A percentile compares a stretch with the other conserved stretches of the same genome.
These are phyloP conservation scores for Hartigia nigra DNA, from an alignment of 2,888 invertebrate species.

Conservation along the genomic window DNA sequence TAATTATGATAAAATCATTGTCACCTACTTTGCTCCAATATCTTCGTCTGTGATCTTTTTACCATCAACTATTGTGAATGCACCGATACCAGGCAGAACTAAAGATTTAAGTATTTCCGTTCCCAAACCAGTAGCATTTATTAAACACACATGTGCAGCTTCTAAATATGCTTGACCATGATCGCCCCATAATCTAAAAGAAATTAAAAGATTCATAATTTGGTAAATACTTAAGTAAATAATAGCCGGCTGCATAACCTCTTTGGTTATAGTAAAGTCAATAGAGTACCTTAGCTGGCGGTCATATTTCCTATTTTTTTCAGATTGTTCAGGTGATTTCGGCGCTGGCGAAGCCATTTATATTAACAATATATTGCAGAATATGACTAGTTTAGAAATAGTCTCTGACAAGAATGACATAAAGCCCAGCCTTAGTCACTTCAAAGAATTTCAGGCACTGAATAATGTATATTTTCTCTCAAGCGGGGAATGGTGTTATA, in stretches of 20 bases:
- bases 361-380: background rate
- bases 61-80: conserved; percentile 93
- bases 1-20: conserved; percentile 1
- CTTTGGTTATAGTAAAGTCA: background rate
- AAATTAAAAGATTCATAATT: background rate
- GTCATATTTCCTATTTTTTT: conserved; percentile 84
- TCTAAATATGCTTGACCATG: conserved; percentile 94
- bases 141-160: conserved; percentile 88
- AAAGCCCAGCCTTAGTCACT: background rate
- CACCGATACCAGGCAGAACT: conserved; percentile 92
- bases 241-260: conserved; percentile 1
- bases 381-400: background rate
- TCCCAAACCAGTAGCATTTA: conserved; percentile 93
- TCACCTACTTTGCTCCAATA: conserved; percentile 86
- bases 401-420: background rate
- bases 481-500: background rate
- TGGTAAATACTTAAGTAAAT: background rate
- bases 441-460: background rate
- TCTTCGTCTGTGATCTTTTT: conserved; percentile 90
- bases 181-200: conserved; percentile 93
- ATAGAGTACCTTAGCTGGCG: conserved; percentile 72
- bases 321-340: conserved; percentile 79
- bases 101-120: conserved; percentile 96
- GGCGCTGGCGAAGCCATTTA: conserved; percentile 77
- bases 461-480: background rate